Conservation (phyloP, 2,113 vertebrate species). For the Synchiropus splendidus region DNA sequence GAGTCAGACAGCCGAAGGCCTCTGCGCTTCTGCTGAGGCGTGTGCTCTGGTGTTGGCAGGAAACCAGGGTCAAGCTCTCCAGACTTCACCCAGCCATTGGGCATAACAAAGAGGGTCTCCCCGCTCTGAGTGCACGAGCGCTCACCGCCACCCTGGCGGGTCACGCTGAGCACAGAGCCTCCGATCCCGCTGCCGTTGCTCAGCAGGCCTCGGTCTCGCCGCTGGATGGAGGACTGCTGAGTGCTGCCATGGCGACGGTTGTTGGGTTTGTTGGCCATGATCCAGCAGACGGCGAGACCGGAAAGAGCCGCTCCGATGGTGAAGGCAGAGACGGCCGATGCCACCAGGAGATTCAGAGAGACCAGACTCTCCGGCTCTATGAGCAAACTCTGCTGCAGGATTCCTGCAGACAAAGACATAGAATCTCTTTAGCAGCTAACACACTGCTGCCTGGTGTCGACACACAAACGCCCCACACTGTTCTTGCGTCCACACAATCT, state of each 20-base stretch:
- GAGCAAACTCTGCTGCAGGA: slow-evolving; percentile 84
- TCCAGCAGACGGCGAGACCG: slow-evolving; percentile 91
- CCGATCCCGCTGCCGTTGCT: slow-evolving; percentile 71
- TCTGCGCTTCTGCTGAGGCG: slow-evolving; percentile 87
- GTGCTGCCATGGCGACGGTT: slow-evolving; percentile 59
- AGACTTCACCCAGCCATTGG: slow-evolving; percentile 86
- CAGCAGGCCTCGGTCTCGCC: slow-evolving; percentile 80
- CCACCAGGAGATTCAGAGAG: slow-evolving; percentile 91
- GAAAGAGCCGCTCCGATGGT: slow-evolving; percentile 91
- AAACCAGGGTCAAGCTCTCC: slow-evolving; percentile 82
- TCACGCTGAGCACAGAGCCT: slow-evolving; percentile 89
- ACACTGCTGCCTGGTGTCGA: too few relatives aligned
- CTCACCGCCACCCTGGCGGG: slow-evolving; percentile 69
- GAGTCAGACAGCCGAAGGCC: slow-evolving; percentile 71
- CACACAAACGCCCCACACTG: too few relatives aligned
- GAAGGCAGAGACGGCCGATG: slow-evolving; percentile 89
- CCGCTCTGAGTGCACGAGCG: slow-evolving; percentile 58
- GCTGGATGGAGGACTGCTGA: slow-evolving; percentile 68
- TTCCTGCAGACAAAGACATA: slow-evolving; percentile 62
- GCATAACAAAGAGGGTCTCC: slow-evolving; percentile 83
- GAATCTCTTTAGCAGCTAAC: too few relatives aligned
- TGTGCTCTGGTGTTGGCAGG: slow-evolving; percentile 92
- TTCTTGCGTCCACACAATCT: too few relatives aligned
- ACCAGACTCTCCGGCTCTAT: slow-evolving; percentile 87
- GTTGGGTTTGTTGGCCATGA: slow-evolving; percentile 84